A percentile compares a stretch with the other conserved stretches of the same genome.
Conservation (phyloP, 2,113 vertebrate genomes). For the Aegotheles bennettii region DNA sequence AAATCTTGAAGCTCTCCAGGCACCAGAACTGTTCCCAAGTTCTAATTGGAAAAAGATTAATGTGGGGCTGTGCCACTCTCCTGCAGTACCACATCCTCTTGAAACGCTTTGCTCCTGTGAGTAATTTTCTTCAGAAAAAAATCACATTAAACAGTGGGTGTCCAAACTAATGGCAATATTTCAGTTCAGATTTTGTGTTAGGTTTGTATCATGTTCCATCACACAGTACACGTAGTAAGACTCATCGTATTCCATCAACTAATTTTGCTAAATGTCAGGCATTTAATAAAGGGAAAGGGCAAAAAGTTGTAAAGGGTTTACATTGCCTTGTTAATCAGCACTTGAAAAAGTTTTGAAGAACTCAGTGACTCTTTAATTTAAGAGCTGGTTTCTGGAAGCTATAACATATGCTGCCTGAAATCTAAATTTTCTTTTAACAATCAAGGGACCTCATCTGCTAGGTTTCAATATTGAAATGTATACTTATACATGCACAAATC, state of each 20-base stretch:
- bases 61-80: conserved; percentile 46
- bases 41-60: conserved; percentile 75
- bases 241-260: conserved; percentile 71
- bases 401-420: neutral
- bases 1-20: neutral
- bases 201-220: conserved; percentile 67
- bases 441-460: neutral
- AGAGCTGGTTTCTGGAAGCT: conserved; percentile 25
- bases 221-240: conserved; percentile 56
- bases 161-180: conserved; percentile 65
- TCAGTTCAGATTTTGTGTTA: conserved; percentile 63
- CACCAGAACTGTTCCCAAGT: conserved; percentile 17
- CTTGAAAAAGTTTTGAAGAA: conserved; percentile 59
- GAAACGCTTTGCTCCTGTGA: conserved; percentile 48
- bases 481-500: neutral
- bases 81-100: conserved; percentile 44
- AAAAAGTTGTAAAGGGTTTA: conserved; percentile 72
- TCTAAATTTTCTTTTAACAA: conserved; percentile 23
- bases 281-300: conserved; percentile 79
- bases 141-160: conserved; percentile 56
- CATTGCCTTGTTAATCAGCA: conserved; percentile 67
- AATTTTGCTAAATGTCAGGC: conserved; percentile 76
- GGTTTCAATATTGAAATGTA: conserved; percentile 24
- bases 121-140: conserved; percentile 62
- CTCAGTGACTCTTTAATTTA: conserved; percentile 55